Conservation (phyloP, 92 coral and sea anemone species). For the Bergia puertoricense region DNA sequence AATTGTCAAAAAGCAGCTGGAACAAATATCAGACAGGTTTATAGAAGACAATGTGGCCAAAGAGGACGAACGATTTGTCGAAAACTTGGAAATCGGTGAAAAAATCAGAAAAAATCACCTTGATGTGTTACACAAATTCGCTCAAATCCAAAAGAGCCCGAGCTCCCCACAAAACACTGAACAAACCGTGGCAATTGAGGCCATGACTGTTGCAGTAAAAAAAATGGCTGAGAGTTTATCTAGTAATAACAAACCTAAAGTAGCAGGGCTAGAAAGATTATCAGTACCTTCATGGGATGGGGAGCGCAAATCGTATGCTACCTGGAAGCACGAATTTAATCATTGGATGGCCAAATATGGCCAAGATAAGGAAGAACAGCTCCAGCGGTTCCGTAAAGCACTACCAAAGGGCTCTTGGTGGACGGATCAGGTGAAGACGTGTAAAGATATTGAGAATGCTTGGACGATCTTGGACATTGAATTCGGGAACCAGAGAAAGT, state of each 20-base stretch:
- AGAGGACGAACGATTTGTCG: constrained; percentile 44
- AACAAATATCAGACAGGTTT: constrained; percentile 51
- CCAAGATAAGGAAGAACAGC: constrained; percentile 68
- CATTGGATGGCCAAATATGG: constrained; percentile 68
- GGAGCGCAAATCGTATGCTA: constrained; percentile 53
- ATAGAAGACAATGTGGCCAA: constrained; percentile 39
- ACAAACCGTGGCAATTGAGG: constrained; percentile 30
- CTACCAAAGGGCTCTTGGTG: constrained; percentile 63
- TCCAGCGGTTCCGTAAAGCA: constrained; percentile 69
- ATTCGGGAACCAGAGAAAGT: constrained; percentile 61
- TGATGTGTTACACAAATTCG: constrained; percentile 39
- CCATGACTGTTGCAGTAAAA: constrained; percentile 49
- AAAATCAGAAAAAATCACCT: constrained; percentile 52
- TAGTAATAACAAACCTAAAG: constrained; percentile 29
- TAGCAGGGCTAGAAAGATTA: constrained; percentile 55
- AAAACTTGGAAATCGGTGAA: constrained; percentile 38
- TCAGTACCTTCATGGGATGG: constrained; percentile 74
- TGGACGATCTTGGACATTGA: constrained; percentile 70
- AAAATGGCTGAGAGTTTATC: constrained; percentile 56
- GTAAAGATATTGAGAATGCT: constrained; percentile 54
- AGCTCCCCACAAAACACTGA: neutral
- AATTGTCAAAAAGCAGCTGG: constrained; percentile 52
- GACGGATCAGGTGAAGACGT: constrained; percentile 59
- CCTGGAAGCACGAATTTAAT: constrained; percentile 63
- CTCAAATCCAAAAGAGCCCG: constrained; percentile 28